A percentile compares a stretch with the other conserved stretches of the same genome.
Evolutionary conservation across 1,140 invertebrate genomes (phyloP).

Genomic region (Tetragonula clypearis): DNA sequence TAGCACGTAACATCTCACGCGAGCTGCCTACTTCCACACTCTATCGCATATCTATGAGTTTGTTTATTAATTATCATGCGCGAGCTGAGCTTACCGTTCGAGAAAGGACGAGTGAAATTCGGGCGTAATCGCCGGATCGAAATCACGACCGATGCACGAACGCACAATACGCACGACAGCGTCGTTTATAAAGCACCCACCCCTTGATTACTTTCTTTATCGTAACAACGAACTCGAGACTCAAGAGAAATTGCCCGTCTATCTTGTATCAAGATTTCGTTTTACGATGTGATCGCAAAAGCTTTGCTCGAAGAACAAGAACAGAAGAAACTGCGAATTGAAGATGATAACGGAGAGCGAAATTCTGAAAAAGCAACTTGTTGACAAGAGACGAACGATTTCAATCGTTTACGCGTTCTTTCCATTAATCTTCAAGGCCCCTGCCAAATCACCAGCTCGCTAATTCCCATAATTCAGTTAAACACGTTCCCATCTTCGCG

Average conservation of each 20-base stretch:
- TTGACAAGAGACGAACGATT: conserved; percentile 46
- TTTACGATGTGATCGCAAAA: no score
- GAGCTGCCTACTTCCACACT: conserved; percentile 46
- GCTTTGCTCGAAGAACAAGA: no score
- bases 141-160: conserved; percentile 45
- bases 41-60: conserved; percentile 72
- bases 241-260: conserved; percentile 30
- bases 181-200: conserved; percentile 19
- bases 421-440: conserved; percentile 78
- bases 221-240: background rate
- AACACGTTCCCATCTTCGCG: conserved; percentile 46
- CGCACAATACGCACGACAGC: conserved; percentile 25
- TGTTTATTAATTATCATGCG: conserved; percentile 75
- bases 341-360: background rate
- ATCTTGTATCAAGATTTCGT: background rate
- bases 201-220: conserved; percentile 8
- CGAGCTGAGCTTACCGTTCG: background rate
- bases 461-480: conserved; percentile 81
- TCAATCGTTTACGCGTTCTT: conserved; percentile 71
- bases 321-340: no score
- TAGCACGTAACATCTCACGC: conserved; percentile 71
- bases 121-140: conserved; percentile 60
- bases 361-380: conserved; percentile 25
- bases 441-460: conserved; percentile 72
- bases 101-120: conserved; percentile 44